phyloP scores from a whole-genome alignment of 2,113 vertebrate genomes.

The Ammodytes marinus region DNA sequence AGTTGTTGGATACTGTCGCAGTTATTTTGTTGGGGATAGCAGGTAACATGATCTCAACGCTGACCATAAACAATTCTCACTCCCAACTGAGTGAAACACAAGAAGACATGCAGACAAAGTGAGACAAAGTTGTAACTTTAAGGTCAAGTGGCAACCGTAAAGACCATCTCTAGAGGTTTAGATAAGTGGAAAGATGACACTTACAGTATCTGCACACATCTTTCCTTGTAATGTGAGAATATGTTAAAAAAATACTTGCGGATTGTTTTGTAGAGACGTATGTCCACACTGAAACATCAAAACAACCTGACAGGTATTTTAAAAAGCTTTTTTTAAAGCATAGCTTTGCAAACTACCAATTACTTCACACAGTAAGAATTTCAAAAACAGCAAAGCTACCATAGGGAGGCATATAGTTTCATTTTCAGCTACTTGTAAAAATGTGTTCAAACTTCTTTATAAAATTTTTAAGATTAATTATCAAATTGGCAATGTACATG shows the following conservation, averaged over 20 bases:
- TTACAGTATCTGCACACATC: background rate
- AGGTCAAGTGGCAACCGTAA: background rate
- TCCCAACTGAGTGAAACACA: background rate
- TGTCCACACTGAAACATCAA: background rate
- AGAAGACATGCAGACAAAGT: background rate
- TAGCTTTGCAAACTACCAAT: background rate
- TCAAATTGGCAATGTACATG: no score
- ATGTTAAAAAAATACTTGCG: background rate
- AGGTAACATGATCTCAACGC: constrained; percentile 32
- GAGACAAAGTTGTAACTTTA: constrained; percentile 7
- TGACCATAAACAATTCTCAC: constrained; percentile 28
- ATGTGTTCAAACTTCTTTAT: no score
- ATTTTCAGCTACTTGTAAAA: background rate
- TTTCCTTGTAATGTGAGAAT: background rate
- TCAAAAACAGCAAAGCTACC: background rate
- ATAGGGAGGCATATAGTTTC: background rate
- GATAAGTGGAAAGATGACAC: background rate
- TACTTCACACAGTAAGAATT: background rate
- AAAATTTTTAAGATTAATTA: no score
- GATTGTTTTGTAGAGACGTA: background rate
- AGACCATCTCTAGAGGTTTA: background rate
- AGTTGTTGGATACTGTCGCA: constrained; percentile 40
- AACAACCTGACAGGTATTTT: no score
- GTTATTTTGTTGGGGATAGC: constrained; percentile 39
- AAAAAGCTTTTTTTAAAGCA: background rate